These are phyloP conservation scores for Hypotaenidia okinawae DNA, from an alignment of 2,797 vertebrate genomes.

Conservation along the genomic window DNA sequence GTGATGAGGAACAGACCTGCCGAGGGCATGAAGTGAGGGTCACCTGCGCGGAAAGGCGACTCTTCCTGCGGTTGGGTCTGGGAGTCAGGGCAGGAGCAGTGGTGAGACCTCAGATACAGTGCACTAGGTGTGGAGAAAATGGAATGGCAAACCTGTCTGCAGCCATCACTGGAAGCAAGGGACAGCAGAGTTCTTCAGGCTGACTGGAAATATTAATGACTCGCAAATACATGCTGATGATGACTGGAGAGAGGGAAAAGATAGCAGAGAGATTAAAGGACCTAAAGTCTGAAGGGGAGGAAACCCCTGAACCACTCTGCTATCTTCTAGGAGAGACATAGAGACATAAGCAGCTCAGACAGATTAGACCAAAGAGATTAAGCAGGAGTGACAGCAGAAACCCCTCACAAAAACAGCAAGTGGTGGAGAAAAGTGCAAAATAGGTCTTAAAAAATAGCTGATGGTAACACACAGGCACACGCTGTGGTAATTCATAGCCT, in stretches of 20 bases:
- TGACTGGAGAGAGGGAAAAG: background rate
- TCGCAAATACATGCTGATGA: background rate
- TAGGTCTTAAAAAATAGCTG: background rate
- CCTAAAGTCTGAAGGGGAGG: background rate
- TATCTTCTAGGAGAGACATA: background rate
- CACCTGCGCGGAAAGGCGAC: background rate
- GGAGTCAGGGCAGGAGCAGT: background rate
- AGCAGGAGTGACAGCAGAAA: conserved; percentile 2
- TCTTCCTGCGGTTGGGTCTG: background rate
- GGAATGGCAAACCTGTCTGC: background rate
- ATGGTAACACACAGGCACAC: background rate
- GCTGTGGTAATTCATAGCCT: background rate
- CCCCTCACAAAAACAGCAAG: background rate
- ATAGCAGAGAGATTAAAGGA: background rate
- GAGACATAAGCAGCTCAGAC: conserved; percentile 27
- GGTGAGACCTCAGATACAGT: background rate
- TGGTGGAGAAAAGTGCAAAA: background rate
- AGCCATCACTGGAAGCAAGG: background rate
- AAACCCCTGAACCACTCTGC: background rate
- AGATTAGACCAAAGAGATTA: conserved; percentile 35
- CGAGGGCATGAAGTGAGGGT: background rate
- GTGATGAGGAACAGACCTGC: background rate
- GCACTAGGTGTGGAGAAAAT: background rate
- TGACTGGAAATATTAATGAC: background rate
- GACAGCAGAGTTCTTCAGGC: background rate